Conservation (phyloP, 2,113 vertebrate species). For the Carassius gibelio region DNA sequence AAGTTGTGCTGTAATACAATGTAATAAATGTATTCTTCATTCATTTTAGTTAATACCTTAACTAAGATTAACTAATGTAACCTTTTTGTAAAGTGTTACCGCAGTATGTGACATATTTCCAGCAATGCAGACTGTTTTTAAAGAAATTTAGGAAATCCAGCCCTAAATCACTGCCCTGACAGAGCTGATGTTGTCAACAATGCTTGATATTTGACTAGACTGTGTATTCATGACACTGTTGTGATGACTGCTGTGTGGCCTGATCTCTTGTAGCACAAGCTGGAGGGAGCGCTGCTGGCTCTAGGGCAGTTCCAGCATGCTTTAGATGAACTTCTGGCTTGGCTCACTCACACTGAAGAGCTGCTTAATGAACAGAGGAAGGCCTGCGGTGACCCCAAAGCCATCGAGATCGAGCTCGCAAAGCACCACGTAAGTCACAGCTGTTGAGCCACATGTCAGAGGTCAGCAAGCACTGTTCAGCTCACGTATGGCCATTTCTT, state of each 20-base stretch:
- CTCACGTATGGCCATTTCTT: neutral
- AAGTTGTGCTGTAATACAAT: too few relatives aligned
- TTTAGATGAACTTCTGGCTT: slow-evolving; percentile 90
- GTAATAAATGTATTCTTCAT: too few relatives aligned
- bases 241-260: neutral
- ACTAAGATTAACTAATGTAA: too few relatives aligned
- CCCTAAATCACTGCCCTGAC: neutral
- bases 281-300: slow-evolving; percentile 92
- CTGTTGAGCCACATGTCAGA: neutral
- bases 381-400: slow-evolving; percentile 91
- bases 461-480: neutral
- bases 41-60: too few relatives aligned
- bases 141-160: neutral
- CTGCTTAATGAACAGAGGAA: slow-evolving; percentile 91
- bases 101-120: neutral
- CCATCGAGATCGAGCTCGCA: slow-evolving; percentile 96
- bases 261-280: slow-evolving; percentile 86
- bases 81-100: too few relatives aligned
- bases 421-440: slow-evolving; percentile 90
- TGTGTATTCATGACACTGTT: neutral
- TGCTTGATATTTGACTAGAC: neutral
- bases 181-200: neutral
- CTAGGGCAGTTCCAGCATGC: slow-evolving; percentile 98
- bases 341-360: slow-evolving; percentile 94
- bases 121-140: too few relatives aligned